Evolutionary conservation across 2,888 invertebrate species (phyloP), one percentile per base, ranked within the genome.

Genomic region (Augochlorella aurata): DNA sequence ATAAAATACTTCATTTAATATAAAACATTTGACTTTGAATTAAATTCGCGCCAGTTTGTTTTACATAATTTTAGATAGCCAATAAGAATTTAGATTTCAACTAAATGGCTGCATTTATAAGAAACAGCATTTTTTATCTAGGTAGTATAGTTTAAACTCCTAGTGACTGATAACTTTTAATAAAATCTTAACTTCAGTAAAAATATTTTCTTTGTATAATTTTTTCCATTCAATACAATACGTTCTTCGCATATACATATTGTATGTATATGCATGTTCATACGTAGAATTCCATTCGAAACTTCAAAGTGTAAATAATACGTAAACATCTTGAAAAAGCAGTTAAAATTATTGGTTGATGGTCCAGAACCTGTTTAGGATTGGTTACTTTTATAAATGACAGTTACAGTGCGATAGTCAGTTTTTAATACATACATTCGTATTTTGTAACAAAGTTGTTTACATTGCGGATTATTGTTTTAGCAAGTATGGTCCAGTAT

Each of bases 351-450:
- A 80, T 81, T 81, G 81, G 81, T 81, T 4, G 38, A 67, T 44
- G 5, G 24, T 44, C 10, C 58, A 12, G 16, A 61, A 47, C 54
- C 47, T 47, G 21, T 38, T 18, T 74, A 54, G 70, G 81, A 81
- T 81, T 81, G 81, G 81, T 68, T 63, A n/a, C 9, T 80, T 81
- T 81, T 38, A 21, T 80, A 74, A 74, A 74, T 74, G 81, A 63
- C 74, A 38, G 45, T 67, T 71, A 74, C 47, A 61, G 66, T 52
- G 79, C 29, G 49, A 38, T 69, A 47, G n/a, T 38, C 14, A 45
- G 66, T 65, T 81, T 81, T 63, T 29, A 63, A 9, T 50, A 67
- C 45, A 44, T 38, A 38, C 38, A 38, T 74, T 74, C 38, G 16
- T 52, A 38, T 50, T 61, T 18, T 29, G 12, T 44, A 50, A 79